A percentile compares a stretch with the other conserved stretches of the same genome.
Conservation (phyloP, 2,888 invertebrate genomes). For the Odontocolon sp. region DNA sequence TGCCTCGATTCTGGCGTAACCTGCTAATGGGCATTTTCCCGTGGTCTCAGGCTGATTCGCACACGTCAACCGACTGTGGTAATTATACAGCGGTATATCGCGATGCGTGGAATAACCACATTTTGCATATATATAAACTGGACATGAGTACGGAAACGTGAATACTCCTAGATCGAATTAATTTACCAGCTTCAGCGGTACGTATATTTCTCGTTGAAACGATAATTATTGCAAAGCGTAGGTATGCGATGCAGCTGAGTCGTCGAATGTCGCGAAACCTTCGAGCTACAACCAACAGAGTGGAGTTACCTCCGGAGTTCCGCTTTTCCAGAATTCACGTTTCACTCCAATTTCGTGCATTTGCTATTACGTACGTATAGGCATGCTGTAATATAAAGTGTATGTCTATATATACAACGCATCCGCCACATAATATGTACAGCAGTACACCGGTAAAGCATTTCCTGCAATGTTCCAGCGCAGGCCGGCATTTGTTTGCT, state of each 20-base stretch:
- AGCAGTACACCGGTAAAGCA: constrained; percentile 22
- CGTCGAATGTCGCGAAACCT: constrained; percentile 5
- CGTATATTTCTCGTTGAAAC: constrained; percentile 14
- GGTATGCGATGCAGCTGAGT: constrained; percentile 6
- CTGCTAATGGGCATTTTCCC: constrained; percentile 25
- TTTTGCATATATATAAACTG: neutral
- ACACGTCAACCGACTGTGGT: constrained; percentile 36
- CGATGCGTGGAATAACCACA: constrained; percentile 12
- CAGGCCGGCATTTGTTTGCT: constrained; percentile 34
- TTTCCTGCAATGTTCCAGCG: constrained; percentile 13
- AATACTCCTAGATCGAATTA: constrained; percentile 26
- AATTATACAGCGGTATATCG: constrained; percentile 35
- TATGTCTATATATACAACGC: neutral
- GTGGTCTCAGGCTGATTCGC: neutral
- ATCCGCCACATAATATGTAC: constrained; percentile 25
- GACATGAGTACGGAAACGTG: constrained; percentile 11
- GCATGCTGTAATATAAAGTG: neutral
- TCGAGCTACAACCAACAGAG: neutral
- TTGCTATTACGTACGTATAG: neutral
- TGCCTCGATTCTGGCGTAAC: constrained; percentile 17
- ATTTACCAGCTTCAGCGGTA: constrained; percentile 15
- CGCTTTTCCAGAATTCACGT: constrained; percentile 42
- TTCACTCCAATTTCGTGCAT: neutral
- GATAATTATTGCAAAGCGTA: constrained; percentile 47
- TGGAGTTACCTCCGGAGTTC: neutral